A percentile compares a stretch with the other conserved stretches of the same genome.
Evolutionary conservation across 2,888 invertebrate species (phyloP).

Genomic region (Eristalinus sepulchralis): DNA sequence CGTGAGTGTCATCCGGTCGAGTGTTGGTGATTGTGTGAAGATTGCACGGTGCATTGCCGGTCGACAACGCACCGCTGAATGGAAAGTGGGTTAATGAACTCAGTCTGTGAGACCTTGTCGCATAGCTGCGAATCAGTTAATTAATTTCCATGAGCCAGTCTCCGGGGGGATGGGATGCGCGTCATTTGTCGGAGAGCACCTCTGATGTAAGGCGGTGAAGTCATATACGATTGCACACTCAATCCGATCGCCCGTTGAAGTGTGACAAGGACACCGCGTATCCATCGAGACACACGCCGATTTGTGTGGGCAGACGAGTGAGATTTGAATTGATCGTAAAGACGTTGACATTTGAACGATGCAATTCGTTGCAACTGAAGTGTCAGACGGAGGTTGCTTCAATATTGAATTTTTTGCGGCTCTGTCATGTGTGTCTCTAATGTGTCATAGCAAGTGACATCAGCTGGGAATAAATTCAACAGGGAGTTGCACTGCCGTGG

Average conservation of each 20-base stretch:
- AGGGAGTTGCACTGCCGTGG: no score
- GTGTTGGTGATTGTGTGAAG: not conserved
- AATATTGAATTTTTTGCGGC: not conserved
- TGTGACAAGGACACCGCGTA: not conserved
- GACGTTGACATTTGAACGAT: not conserved
- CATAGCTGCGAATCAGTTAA: conserved; percentile 14
- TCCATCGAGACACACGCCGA: no score
- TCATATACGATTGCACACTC: not conserved
- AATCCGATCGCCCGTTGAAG: not conserved
- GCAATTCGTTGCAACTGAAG: not conserved
- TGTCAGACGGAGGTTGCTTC: not conserved
- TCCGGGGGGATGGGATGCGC: not conserved
- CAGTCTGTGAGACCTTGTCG: conserved; percentile 35
- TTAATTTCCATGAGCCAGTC: not conserved
- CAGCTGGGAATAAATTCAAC: no score
- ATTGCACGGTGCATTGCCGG: no score
- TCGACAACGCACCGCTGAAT: not conserved
- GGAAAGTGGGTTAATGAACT: conserved; percentile 62
- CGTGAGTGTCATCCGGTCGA: not conserved
- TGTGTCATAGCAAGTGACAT: not conserved
- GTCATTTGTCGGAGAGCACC: not conserved
- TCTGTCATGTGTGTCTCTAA: not conserved
- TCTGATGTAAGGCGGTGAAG: not conserved
- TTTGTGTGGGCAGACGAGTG: not conserved
- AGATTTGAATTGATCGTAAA: not conserved